These are phyloP conservation scores for Omphaloscelis lunosa DNA, from an alignment of 2,888 invertebrate species.

Conservation along the genomic window DNA sequence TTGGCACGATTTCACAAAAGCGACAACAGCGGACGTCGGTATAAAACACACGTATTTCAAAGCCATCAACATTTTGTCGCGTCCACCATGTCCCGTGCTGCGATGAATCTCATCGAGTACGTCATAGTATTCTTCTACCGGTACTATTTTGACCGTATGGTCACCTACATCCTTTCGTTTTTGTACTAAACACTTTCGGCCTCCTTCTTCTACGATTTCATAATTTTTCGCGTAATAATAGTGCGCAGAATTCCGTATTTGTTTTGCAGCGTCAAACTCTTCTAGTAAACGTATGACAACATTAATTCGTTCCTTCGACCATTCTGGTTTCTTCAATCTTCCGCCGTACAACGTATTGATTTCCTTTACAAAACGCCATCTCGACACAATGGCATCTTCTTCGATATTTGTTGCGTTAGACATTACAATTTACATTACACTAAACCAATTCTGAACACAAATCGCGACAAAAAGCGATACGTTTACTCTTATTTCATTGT, in stretches of 20 bases:
- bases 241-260: conserved; percentile 19
- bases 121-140: conserved; percentile 54
- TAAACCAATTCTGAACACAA: conserved; percentile 18
- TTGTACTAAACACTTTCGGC: conserved; percentile 33
- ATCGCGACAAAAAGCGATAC: neutral
- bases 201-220: conserved; percentile 31
- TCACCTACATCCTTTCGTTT: conserved; percentile 33
- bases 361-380: conserved; percentile 18
- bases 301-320: conserved; percentile 40
- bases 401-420: neutral
- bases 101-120: conserved; percentile 40
- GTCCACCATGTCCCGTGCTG: conserved; percentile 50
- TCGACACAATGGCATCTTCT: conserved; percentile 2
- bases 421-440: conserved; percentile 16
- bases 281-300: conserved; percentile 39
- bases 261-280: conserved; percentile 21
- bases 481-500: conserved; percentile 5
- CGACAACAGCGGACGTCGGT: conserved; percentile 35
- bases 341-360: neutral
- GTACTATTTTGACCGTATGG: conserved; percentile 33
- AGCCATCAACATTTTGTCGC: conserved; percentile 42
- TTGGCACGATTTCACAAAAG: conserved; percentile 38
- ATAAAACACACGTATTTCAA: conserved; percentile 37
- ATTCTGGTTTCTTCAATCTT: conserved; percentile 36
- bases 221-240: conserved; percentile 51